phyloP scores from a whole-genome alignment of 2,113 vertebrate genomes.

The Rhineura floridana region DNA sequence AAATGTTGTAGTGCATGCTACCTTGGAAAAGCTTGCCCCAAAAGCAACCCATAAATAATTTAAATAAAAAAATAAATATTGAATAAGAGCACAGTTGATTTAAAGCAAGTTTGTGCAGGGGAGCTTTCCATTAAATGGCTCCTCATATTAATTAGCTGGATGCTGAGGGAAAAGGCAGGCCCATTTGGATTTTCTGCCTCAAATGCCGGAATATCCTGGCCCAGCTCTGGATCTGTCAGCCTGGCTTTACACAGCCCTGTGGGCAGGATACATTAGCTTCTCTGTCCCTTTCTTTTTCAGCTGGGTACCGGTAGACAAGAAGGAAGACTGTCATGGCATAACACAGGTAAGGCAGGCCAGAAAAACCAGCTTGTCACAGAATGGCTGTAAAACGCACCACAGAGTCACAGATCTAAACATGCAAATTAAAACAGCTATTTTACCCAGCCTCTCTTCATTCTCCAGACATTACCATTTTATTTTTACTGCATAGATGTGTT shows the following conservation, averaged over 20 bases:
- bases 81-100: background rate
- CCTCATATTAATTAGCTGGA: background rate
- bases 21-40: background rate
- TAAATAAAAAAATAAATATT: background rate
- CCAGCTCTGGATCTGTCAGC: background rate
- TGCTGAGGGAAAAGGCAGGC: background rate
- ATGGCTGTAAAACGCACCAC: slow-evolving; percentile 17
- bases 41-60: background rate
- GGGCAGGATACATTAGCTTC: background rate
- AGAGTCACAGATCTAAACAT: slow-evolving; percentile 40
- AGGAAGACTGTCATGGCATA: background rate
- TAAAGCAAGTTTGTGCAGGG: background rate
- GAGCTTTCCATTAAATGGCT: background rate
- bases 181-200: background rate
- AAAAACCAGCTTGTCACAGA: slow-evolving; percentile 12
- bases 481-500: slow-evolving; percentile 34
- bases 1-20: background rate
- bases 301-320: background rate
- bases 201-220: background rate
- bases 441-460: slow-evolving; percentile 19
- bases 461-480: slow-evolving; percentile 30
- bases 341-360: slow-evolving; percentile 6
- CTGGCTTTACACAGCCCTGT: background rate
- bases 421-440: slow-evolving; percentile 37
- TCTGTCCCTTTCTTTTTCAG: background rate